These are phyloP conservation scores for Daubentonia madagascariensis DNA, from an alignment of 2,113 vertebrate genomes.

Conservation along the genomic window DNA sequence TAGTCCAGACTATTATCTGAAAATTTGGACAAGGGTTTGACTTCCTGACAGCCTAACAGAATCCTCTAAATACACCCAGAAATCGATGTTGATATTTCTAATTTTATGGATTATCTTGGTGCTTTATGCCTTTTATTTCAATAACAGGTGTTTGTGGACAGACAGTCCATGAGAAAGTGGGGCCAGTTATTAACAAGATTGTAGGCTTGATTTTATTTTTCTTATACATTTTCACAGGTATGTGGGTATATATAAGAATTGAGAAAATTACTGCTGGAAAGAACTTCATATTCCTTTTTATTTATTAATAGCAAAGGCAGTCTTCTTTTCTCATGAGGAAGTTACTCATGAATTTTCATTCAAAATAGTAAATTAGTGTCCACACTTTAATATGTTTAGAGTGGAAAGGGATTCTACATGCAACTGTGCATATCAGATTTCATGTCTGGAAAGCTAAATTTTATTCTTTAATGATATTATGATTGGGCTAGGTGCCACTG, in stretches of 20 bases:
- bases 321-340: conserved; percentile 83
- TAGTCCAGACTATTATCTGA: not conserved
- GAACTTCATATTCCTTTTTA: conserved; percentile 82
- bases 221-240: conserved; percentile 52
- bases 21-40: conserved; percentile 14
- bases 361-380: conserved; percentile 86
- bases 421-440: conserved; percentile 80
- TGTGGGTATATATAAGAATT: conserved; percentile 62
- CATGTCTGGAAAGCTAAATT: conserved; percentile 76
- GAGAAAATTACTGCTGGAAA: conserved; percentile 75
- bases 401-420: conserved; percentile 82
- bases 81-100: not conserved
- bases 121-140: conserved; percentile 35
- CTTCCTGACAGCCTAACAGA: not conserved
- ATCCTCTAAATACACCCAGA: conserved; percentile 4
- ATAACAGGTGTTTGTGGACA: conserved; percentile 25
- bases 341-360: conserved; percentile 86
- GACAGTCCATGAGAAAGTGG: conserved; percentile 13
- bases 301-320: conserved; percentile 83
- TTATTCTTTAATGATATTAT: conserved; percentile 78
- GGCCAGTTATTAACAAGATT: conserved; percentile 53
- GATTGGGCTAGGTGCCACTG: conserved; percentile 17
- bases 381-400: conserved; percentile 85
- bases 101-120: conserved; percentile 24
- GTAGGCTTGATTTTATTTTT: conserved; percentile 58